phyloP scores from a whole-genome alignment of 2,797 vertebrate genomes.

The Tragopan temminckii region DNA sequence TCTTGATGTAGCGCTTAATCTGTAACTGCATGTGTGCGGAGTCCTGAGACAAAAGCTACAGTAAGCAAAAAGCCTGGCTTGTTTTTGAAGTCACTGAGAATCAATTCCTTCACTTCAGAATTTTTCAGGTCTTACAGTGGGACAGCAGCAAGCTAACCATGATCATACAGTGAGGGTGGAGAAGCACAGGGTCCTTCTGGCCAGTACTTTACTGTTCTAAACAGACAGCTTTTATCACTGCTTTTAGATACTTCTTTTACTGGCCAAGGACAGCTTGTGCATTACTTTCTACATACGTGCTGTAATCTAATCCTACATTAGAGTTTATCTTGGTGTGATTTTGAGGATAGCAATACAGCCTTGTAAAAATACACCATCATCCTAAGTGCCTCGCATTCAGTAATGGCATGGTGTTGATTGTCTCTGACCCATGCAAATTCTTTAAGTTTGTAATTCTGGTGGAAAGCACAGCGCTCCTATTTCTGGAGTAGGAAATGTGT shows the following conservation, averaged over 20 bases:
- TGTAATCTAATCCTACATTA: not conserved
- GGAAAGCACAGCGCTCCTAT: not conserved
- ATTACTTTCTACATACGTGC: not conserved
- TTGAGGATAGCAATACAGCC: not conserved
- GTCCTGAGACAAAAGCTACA: not conserved
- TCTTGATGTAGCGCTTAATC: not conserved
- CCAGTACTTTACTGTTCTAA: not conserved
- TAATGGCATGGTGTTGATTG: fast-evolving
- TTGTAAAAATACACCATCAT: not conserved
- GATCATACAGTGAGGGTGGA: fast-evolving
- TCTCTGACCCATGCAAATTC: not conserved
- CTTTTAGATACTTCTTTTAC: not conserved
- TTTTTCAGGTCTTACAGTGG: fast-evolving
- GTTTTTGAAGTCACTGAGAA: not conserved
- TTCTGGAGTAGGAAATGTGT: not conserved
- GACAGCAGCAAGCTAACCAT: not conserved
- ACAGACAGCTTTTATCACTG: not conserved
- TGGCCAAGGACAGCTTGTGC: not conserved
- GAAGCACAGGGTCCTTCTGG: not conserved
- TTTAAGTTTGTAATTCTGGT: not conserved
- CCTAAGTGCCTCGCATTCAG: not conserved
- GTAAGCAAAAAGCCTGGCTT: not conserved
- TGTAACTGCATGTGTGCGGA: not conserved
- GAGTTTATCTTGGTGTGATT: not conserved
- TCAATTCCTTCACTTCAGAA: not conserved